A percentile compares a stretch with the other conserved stretches of the same genome.
phyloP scores from a whole-genome alignment of 1,140 invertebrate genomes.

The Neodiprion fabricii region DNA sequence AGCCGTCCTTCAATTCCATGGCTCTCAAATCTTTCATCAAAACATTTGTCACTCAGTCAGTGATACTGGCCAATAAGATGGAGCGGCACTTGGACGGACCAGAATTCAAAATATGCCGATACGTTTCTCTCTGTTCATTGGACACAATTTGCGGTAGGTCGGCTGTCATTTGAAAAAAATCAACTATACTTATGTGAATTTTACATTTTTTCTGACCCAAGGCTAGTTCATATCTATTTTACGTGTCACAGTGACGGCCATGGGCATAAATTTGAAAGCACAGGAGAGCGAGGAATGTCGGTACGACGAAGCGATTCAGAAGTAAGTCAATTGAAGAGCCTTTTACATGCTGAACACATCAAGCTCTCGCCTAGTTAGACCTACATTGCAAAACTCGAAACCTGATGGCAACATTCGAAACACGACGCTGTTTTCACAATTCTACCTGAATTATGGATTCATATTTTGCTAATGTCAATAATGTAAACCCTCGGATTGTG shows the following conservation, averaged over 20 bases:
- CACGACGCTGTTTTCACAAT: too few species aligned
- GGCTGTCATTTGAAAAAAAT: neutral
- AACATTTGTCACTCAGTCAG: slow-evolving; percentile 22
- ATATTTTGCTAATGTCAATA: too few species aligned
- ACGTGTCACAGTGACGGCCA: slow-evolving; percentile 23
- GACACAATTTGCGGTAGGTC: slow-evolving; percentile 32
- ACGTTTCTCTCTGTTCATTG: slow-evolving; percentile 18
- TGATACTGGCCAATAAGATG: slow-evolving; percentile 22
- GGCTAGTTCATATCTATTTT: neutral
- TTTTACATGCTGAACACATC: too few species aligned
- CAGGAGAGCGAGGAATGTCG: slow-evolving; percentile 8
- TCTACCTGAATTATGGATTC: too few species aligned
- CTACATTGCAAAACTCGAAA: too few species aligned
- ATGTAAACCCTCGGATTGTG: too few species aligned
- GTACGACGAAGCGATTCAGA: neutral
- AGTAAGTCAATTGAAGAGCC: neutral
- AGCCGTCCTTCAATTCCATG: slow-evolving; percentile 27
- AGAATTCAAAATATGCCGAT: slow-evolving; percentile 24
- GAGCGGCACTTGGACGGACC: slow-evolving; percentile 18
- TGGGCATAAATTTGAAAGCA: slow-evolving; percentile 25
- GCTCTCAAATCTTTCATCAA: slow-evolving; percentile 31
- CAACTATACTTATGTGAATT: neutral
- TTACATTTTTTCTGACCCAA: neutral
- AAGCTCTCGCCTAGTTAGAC: too few species aligned
- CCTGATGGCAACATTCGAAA: too few species aligned